A percentile compares a stretch with the other conserved stretches of the same genome.
Conservation (phyloP, 2,113 vertebrate species). For the Alethe diademata region DNA sequence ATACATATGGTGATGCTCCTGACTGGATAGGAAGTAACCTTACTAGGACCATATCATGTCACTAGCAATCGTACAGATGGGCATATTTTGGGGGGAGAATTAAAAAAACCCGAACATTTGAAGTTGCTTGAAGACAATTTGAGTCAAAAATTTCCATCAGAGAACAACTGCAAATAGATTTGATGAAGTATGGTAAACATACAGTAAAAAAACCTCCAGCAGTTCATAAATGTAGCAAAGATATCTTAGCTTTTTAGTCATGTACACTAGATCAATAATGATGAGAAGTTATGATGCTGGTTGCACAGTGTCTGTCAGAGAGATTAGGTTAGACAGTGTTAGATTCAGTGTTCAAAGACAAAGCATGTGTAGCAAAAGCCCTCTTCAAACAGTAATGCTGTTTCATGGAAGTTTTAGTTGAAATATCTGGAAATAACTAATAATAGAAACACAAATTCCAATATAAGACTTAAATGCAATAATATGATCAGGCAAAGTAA, state of each 20-base stretch:
- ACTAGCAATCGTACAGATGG: background rate
- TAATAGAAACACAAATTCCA: background rate
- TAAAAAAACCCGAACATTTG: background rate
- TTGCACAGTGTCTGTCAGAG: background rate
- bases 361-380: background rate
- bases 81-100: background rate
- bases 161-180: background rate
- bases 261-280: background rate
- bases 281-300: background rate
- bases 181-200: background rate
- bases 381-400: background rate
- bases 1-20: accelerated
- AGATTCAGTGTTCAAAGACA: background rate
- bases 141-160: background rate
- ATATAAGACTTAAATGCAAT: background rate
- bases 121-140: background rate
- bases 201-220: background rate
- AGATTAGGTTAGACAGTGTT: background rate
- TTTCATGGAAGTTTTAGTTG: background rate
- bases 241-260: background rate
- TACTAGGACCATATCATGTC: background rate
- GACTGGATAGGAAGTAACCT: background rate
- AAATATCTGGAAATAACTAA: background rate
- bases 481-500: background rate
- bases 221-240: background rate